These are phyloP conservation scores for Misgurnus mizolepis DNA, from an alignment of 2,113 vertebrate species.

Conservation along the genomic window DNA sequence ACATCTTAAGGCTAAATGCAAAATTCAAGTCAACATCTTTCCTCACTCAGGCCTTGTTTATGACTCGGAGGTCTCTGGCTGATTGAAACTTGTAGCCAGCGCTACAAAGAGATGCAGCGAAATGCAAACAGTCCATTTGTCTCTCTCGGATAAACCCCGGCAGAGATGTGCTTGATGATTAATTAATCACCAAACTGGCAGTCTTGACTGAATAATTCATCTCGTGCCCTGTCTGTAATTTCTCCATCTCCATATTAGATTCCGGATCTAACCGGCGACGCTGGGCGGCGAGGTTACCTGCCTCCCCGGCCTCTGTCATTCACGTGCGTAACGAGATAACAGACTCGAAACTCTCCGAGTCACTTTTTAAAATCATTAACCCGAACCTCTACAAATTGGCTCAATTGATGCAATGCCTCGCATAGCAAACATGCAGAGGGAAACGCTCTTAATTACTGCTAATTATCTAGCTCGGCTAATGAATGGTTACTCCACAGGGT, in stretches of 20 bases:
- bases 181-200: conserved; percentile 58
- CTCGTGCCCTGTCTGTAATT: conserved; percentile 51
- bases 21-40: neutral
- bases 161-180: conserved; percentile 58
- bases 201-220: conserved; percentile 60
- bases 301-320: conserved; percentile 48
- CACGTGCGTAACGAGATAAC: conserved; percentile 38
- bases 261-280: conserved; percentile 46
- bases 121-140: conserved; percentile 59
- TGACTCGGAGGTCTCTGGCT: conserved; percentile 37
- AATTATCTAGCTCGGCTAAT: conserved; percentile 34
- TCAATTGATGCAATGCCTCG: conserved; percentile 12
- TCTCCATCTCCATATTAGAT: conserved; percentile 57
- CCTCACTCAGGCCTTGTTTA: conserved; percentile 28
- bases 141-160: conserved; percentile 53
- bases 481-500: conserved; percentile 22
- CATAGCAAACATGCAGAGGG: conserved; percentile 16
- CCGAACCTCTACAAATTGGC: conserved; percentile 31
- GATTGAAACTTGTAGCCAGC: conserved; percentile 51
- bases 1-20: conserved; percentile 11
- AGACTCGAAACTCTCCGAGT: conserved; percentile 43
- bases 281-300: conserved; percentile 42
- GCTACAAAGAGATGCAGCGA: conserved; percentile 45
- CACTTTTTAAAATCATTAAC: conserved; percentile 49
- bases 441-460: conserved; percentile 30